Base-by-base conservation (phyloP, 2,797 vertebrate genomes). In the Myotis pilosus region DNA sequence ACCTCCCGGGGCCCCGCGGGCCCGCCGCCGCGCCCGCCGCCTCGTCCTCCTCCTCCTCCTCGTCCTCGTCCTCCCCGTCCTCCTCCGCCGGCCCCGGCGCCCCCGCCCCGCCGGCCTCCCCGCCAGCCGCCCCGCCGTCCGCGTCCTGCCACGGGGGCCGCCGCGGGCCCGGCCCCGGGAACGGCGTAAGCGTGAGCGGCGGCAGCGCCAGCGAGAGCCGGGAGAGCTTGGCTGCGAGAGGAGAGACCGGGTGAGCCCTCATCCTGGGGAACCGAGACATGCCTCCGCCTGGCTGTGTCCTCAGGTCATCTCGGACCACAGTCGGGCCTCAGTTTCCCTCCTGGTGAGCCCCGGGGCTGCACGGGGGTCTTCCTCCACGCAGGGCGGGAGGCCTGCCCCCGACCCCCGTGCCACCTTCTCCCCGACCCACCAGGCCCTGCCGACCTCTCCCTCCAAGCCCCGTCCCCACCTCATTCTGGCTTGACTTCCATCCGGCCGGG, bases 201-300 rank as follows among this genome's bases (percentile, higher is more conserved):
- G 99, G 99, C 76, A 99, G 98, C 66, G 99, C 98, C 89, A 99
- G 98, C 47, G 99, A 99, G 88, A 99, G 98, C 71, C 99, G 99
- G 33, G 99, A 99, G 22, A 99, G 98, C 98, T 99, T 99, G 98
- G 97, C 98, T 98, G 96, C 51, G 96, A 92, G 79, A 94, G 97
- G 95, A 97, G 93, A 96, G 57, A 93, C 30, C 53, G 1, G n/a
- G 94, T 94, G 89, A 96, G 92, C 53, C 23, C 69, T 25, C 62
- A 6, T 51, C 47, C 36, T 1, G 2, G 88, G 87, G 51, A 89
- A 57, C 85, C 4, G 91, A 91, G 78, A 57, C 94, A 28, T 36
- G 60, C 78, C 87, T 88, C 36, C 47, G 53, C 62, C 57, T 4
- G 53, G 41, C 78, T 22, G 19, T 4, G 62, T 8, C 60, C 87